phyloP scores from a whole-genome alignment of 2,797 vertebrate genomes.

The Mus caroli region DNA sequence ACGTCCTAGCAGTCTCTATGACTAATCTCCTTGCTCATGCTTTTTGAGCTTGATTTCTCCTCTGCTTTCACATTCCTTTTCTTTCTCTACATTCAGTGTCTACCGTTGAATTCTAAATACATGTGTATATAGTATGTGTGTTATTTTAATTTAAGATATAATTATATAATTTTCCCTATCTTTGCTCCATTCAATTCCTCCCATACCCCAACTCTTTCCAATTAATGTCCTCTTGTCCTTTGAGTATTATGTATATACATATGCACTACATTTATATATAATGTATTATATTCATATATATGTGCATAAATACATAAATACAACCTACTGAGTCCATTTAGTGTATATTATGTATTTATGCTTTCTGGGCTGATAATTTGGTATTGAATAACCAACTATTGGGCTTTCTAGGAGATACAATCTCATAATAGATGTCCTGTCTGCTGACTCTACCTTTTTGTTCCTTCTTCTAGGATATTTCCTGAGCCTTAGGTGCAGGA shows the following conservation, averaged over 20 bases:
- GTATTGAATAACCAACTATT: background rate
- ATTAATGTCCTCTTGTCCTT: background rate
- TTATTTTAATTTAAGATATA: background rate
- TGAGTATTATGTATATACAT: background rate
- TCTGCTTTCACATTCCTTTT: background rate
- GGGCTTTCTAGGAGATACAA: background rate
- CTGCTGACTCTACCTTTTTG: background rate
- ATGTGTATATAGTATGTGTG: background rate
- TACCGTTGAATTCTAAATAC: background rate
- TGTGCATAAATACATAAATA: background rate
- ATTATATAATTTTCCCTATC: background rate
- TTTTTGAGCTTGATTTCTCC: background rate
- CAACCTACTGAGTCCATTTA: background rate
- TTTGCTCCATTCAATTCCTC: background rate
- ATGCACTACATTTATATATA: background rate
- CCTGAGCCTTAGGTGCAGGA: background rate
- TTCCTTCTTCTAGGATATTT: background rate
- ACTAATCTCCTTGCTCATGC: background rate
- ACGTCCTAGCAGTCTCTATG: background rate
- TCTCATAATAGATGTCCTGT: background rate
- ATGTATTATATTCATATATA: background rate
- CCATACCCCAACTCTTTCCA: background rate
- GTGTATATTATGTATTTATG: background rate
- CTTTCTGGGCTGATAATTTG: background rate
- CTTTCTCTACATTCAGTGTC: background rate